Conservation (phyloP, 64 coral and sea anemone species). For the Actinia equina region DNA sequence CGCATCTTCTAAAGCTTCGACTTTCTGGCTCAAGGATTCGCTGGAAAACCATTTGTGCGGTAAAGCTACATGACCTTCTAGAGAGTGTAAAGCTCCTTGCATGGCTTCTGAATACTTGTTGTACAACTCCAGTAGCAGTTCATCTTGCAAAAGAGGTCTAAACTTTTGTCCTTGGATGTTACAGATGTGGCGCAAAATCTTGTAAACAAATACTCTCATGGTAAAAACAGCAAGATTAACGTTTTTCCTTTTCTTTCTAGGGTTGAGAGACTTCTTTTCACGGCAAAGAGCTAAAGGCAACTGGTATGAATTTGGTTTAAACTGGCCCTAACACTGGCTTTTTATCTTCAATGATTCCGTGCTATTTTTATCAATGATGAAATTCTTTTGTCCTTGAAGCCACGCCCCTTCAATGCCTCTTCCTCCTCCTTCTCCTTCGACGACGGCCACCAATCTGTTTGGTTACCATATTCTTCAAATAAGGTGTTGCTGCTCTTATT, state of each 20-base stretch:
- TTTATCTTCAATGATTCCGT: no score
- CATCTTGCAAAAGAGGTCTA: neutral
- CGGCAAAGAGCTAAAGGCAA: neutral
- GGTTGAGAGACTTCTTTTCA: neutral
- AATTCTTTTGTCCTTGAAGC: no score
- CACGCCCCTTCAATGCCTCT: no score
- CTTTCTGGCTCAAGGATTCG: neutral
- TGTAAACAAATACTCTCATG: neutral
- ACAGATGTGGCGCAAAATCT: neutral
- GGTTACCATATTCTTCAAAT: no score
- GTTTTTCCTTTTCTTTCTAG: neutral
- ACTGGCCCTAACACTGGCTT: neutral
- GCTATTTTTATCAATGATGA: no score
- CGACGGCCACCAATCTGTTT: slow-evolving; percentile 1
- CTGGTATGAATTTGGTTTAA: neutral
- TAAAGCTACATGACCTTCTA: neutral
- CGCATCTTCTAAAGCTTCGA: neutral
- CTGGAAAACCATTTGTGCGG: neutral
- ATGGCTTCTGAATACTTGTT: slow-evolving; percentile 16
- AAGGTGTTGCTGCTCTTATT: no score
- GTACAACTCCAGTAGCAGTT: neutral
- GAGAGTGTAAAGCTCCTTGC: neutral
- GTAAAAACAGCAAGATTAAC: neutral
- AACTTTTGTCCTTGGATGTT: slow-evolving; percentile 3
- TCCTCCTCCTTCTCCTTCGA: neutral